Evolutionary conservation across 2,888 invertebrate genomes (phyloP), one percentile per base, ranked within the genome.

Genomic region (Onthophagus sagittarius): DNA sequence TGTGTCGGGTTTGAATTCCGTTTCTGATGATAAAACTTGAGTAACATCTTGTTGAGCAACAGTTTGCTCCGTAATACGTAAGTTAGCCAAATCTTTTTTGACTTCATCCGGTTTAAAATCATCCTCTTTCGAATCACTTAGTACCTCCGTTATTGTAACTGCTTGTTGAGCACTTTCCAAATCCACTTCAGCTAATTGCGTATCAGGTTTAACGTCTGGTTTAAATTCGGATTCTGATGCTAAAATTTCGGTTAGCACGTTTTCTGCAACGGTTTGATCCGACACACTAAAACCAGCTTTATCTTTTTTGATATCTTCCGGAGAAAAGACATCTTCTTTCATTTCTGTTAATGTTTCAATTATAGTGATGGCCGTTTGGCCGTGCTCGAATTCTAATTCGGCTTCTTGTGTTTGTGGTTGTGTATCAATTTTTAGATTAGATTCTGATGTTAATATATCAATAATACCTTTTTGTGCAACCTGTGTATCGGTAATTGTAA

Each of bases 191-290:
- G 83, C 85, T 72, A 72, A 80, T 63, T 80, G 81, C 11, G 79
- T 72, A 69, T 23, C 83, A 3, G 81, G 79, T 75, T 81, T 79
- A 63, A 80, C 77, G 72, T 81, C 70, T 67, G 77, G 76, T 72
- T 78, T 77, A 73, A 85, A 77, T 14, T 76, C 76, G 32, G 81
- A 82, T 76, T 86, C 86, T 23, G 81, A 53, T 4, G 39, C 39
- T 53, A 53, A 53, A 53, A 53, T 53, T 53, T 53, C 39, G 1
- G 39, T 53, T 53, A 9, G 9, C 11, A 53, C 7, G 0, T 80
- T 81, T 77, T 86, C 86, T 67, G 82, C 78, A 76, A 82, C 81
- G 11, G 81, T 77, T 62, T 84, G 77, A 79, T 85, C 82, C 0
- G 83, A 84, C 9, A 81, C 74, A 53, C 39, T 53, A 32, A 77